Evolutionary conservation across 2,888 invertebrate species (phyloP).

Genomic region (Sinodicranocentrus sp.): DNA sequence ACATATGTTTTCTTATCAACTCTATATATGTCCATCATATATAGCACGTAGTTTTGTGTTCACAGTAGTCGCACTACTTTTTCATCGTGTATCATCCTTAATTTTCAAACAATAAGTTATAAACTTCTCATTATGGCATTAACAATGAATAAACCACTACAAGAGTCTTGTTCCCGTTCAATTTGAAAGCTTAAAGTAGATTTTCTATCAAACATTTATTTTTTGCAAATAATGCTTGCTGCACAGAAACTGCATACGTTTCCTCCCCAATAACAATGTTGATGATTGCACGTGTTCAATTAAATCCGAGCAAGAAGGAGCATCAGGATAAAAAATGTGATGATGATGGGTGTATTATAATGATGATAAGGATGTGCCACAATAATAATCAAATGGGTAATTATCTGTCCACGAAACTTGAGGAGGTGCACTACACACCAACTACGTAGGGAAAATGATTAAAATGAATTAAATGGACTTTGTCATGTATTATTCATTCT

Average conservation of each 20-base stretch:
- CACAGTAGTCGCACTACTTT: slow-evolving; percentile 1
- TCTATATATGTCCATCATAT: too few relatives aligned
- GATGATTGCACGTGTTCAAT: slow-evolving; percentile 31
- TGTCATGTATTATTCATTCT: slow-evolving; percentile 24
- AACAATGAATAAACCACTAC: slow-evolving; percentile 2
- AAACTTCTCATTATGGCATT: slow-evolving; percentile 38
- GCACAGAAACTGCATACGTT: slow-evolving; percentile 38
- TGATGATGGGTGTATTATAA: slow-evolving; percentile 40
- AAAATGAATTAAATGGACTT: slow-evolving; percentile 15
- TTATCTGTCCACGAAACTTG: slow-evolving; percentile 49
- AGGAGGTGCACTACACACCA: background rate
- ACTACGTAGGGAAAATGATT: slow-evolving; percentile 10
- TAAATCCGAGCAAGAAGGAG: background rate
- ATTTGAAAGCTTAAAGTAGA: background rate
- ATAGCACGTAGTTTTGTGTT: background rate
- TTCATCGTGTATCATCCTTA: slow-evolving; percentile 18
- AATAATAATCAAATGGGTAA: slow-evolving; percentile 33
- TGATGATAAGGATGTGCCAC: slow-evolving; percentile 37
- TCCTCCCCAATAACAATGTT: slow-evolving; percentile 29
- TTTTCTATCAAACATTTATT: too few relatives aligned
- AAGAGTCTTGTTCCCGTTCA: background rate
- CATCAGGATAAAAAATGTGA: background rate
- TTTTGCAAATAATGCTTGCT: slow-evolving; percentile 3
- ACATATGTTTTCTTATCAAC: too few relatives aligned
- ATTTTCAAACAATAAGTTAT: slow-evolving; percentile 61